Evolutionary conservation across 2,113 vertebrate species (phyloP).

Genomic region (Corydoras sp.): DNA sequence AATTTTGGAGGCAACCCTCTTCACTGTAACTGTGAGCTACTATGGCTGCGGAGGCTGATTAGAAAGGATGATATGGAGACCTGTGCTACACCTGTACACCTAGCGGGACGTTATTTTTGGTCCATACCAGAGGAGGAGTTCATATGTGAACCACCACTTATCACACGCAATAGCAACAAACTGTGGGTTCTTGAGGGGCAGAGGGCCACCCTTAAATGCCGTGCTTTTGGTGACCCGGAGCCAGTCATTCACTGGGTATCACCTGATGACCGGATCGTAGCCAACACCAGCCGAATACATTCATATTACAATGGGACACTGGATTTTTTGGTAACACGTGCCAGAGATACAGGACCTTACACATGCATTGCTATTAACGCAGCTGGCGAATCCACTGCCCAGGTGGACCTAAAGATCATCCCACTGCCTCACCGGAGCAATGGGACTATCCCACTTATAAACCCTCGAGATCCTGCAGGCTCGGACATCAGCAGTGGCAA

Average conservation of each 20-base stretch:
- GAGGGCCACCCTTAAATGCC: slow-evolving; percentile 76
- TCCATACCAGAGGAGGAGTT: slow-evolving; percentile 87
- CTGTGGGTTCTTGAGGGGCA: slow-evolving; percentile 87
- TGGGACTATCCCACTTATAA: slow-evolving; percentile 52
- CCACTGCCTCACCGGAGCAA: slow-evolving; percentile 80
- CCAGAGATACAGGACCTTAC: slow-evolving; percentile 78
- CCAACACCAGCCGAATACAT: slow-evolving; percentile 76
- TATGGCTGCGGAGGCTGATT: slow-evolving; percentile 79
- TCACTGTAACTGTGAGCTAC: slow-evolving; percentile 87
- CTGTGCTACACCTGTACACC: slow-evolving; percentile 74
- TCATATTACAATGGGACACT: slow-evolving; percentile 85
- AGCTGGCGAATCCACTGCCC: slow-evolving; percentile 80
- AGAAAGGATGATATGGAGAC: slow-evolving; percentile 86
- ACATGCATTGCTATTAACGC: slow-evolving; percentile 88
- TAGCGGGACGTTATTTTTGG: slow-evolving; percentile 87
- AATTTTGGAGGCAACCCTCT: slow-evolving; percentile 86
- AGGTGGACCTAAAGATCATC: slow-evolving; percentile 80
- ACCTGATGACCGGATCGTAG: slow-evolving; percentile 80
- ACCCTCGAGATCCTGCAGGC: slow-evolving; percentile 59
- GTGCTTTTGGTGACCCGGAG: slow-evolving; percentile 79
- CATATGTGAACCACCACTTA: slow-evolving; percentile 83
- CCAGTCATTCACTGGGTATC: slow-evolving; percentile 87
- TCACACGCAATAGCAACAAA: slow-evolving; percentile 83
- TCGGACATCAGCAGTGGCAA: slow-evolving; percentile 67
- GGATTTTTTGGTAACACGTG: slow-evolving; percentile 78